A percentile compares a stretch with the other conserved stretches of the same genome.
These are phyloP conservation scores for Megalops cyprinoides DNA, from an alignment of 2,797 vertebrate species.

Conservation along the genomic window DNA sequence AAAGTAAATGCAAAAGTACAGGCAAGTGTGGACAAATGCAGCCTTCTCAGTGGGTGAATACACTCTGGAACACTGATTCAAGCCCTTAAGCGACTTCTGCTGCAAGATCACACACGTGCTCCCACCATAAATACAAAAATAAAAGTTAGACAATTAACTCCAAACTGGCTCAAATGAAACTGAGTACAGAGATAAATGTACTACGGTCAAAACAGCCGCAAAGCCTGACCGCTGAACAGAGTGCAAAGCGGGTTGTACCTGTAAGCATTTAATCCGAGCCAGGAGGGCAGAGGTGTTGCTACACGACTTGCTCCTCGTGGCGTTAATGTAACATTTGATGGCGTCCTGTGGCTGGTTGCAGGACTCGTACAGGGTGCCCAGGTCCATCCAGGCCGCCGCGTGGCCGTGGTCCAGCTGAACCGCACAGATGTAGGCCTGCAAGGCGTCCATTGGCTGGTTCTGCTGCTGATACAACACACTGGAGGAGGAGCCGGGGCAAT, in stretches of 20 bases:
- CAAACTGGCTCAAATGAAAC: not conserved
- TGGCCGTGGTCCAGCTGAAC: constrained; percentile 98
- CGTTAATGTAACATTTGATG: constrained; percentile 99
- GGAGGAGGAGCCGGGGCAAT: constrained; percentile 24
- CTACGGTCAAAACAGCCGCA: not conserved
- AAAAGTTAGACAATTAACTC: not conserved
- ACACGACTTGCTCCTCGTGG: constrained; percentile 96
- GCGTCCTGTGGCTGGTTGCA: constrained; percentile 97
- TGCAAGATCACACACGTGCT: not conserved
- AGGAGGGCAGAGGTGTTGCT: constrained; percentile 93
- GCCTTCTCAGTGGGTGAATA: constrained; percentile 20
- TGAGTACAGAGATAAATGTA: no score
- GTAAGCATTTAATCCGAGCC: constrained; percentile 96
- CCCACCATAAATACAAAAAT: not conserved
- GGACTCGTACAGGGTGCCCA: constrained; percentile 97
- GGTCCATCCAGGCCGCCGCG: constrained; percentile 98
- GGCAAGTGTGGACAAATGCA: not conserved
- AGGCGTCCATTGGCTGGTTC: constrained; percentile 99
- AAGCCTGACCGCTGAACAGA: no score
- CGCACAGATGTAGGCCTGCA: constrained; percentile 98
- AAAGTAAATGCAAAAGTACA: not conserved
- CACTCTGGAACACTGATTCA: not conserved
- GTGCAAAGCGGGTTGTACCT: constrained; percentile 77
- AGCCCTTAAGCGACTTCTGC: not conserved
- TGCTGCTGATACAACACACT: constrained; percentile 99